These are phyloP conservation scores for Caradrina clavipalpis DNA, from an alignment of 2,888 invertebrate species.

Conservation along the genomic window DNA sequence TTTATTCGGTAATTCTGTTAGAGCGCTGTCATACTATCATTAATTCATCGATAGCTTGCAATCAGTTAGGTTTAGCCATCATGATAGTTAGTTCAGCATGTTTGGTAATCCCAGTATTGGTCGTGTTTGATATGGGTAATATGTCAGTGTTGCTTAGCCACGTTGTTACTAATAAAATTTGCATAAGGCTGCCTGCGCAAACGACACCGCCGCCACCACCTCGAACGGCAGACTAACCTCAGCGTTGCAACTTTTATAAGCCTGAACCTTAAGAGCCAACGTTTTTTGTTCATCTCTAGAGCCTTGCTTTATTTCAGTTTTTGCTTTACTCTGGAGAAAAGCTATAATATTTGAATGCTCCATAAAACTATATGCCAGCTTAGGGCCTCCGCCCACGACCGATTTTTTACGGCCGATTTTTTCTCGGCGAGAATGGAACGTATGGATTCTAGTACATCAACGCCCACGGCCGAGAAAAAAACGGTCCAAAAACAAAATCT, in stretches of 20 bases:
- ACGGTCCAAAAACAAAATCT: no score
- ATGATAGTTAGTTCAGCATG: conserved; percentile 25
- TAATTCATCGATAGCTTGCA: conserved; percentile 17
- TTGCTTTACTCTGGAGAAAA: conserved; percentile 32
- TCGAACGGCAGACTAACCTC: conserved; percentile 49
- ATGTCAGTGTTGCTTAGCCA: conserved; percentile 47
- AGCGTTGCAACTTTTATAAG: conserved; percentile 68
- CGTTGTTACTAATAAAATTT: conserved; percentile 66
- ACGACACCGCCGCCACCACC: conserved; percentile 41
- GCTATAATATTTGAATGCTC: conserved; percentile 48
- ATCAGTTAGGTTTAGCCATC: conserved; percentile 30
- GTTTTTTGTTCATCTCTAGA: conserved; percentile 42
- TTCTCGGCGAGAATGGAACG: no score
- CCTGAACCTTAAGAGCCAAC: conserved; percentile 51
- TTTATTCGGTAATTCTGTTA: conserved; percentile 29
- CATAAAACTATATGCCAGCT: conserved; percentile 48
- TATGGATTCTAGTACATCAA: no score
- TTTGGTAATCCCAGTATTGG: conserved; percentile 28
- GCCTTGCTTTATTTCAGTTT: conserved; percentile 44
- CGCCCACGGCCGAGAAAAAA: no score
- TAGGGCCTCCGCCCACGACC: no score
- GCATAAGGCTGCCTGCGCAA: conserved; percentile 59
- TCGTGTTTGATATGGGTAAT: conserved; percentile 48
- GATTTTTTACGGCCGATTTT: no score
- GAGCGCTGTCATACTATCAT: not conserved